Evolutionary conservation across 2,888 invertebrate species (phyloP).

Genomic region (Microchrysa polita): DNA sequence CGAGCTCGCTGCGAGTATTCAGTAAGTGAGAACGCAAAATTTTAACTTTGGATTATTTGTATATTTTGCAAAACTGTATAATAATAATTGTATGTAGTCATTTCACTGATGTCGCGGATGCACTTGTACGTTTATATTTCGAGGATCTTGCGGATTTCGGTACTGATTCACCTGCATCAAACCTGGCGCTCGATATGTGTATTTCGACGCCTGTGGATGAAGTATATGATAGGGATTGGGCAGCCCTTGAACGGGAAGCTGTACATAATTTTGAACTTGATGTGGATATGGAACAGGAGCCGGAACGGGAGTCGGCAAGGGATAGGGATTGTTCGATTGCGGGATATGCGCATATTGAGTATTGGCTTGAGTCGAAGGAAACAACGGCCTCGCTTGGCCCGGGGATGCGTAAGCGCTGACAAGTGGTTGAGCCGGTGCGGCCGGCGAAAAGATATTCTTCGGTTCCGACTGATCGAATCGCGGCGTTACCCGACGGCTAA

Average conservation of each 20-base stretch:
- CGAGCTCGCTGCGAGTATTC: too few relatives aligned
- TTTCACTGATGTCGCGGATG: background rate
- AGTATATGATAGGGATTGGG: background rate
- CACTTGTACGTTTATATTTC: background rate
- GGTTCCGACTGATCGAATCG: background rate
- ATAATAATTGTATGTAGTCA: too few relatives aligned
- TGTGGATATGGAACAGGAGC: background rate
- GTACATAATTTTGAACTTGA: background rate
- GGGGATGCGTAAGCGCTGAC: too few relatives aligned
- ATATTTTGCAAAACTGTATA: too few relatives aligned
- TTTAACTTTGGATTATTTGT: too few relatives aligned
- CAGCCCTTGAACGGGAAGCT: background rate
- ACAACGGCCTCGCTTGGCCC: too few relatives aligned
- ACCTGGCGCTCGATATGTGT: background rate
- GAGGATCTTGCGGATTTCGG: background rate
- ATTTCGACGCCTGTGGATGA: background rate
- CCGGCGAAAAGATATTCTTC: background rate
- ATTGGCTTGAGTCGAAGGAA: too few relatives aligned
- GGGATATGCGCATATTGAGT: too few relatives aligned
- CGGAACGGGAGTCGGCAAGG: background rate
- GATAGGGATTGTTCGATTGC: background rate
- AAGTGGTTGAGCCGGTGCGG: background rate
- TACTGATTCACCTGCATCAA: background rate
- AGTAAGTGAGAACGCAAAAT: too few relatives aligned
- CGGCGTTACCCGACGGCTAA: background rate